These are phyloP conservation scores for Ericerus pela DNA, from an alignment of 1,140 invertebrate genomes.

Conservation along the genomic window DNA sequence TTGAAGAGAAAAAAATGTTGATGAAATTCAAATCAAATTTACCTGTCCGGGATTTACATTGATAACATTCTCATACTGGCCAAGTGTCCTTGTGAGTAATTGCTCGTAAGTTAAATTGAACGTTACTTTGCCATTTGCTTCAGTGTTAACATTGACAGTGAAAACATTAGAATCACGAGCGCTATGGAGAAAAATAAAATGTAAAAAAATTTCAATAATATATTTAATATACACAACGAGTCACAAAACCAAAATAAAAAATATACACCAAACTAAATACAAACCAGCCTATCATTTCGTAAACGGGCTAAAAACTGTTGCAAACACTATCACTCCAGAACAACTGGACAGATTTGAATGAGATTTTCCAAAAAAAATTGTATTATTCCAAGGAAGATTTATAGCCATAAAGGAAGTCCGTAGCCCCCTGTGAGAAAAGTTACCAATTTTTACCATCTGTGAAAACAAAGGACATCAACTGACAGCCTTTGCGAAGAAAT, in stretches of 20 bases:
- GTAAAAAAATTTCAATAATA: neutral
- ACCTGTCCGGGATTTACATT: conserved; percentile 42
- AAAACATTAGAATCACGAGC: conserved; percentile 49
- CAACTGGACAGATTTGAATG: neutral
- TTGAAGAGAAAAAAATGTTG: too few relatives aligned
- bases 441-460: too few relatives aligned
- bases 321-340: neutral
- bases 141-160: conserved; percentile 43
- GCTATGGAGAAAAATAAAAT: conserved; percentile 27
- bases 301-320: too few relatives aligned
- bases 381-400: too few relatives aligned
- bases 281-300: too few relatives aligned
- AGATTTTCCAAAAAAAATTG: neutral
- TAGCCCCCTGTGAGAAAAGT: too few relatives aligned
- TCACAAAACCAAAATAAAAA: neutral
- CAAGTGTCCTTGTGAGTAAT: conserved; percentile 37
- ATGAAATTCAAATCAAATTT: too few relatives aligned
- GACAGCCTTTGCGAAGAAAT: too few relatives aligned
- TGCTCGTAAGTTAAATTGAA: conserved; percentile 52
- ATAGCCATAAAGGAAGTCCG: too few relatives aligned
- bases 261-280: too few relatives aligned
- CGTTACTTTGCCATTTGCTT: conserved; percentile 37
- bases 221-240: neutral
- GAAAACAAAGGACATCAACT: too few relatives aligned
- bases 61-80: conserved; percentile 42